Percentiles rank a stretch among this genome's conserved stretches.
These are phyloP conservation scores for Brachymystax lenok DNA, from an alignment of 2,797 vertebrate species.

Conservation along the genomic window DNA sequence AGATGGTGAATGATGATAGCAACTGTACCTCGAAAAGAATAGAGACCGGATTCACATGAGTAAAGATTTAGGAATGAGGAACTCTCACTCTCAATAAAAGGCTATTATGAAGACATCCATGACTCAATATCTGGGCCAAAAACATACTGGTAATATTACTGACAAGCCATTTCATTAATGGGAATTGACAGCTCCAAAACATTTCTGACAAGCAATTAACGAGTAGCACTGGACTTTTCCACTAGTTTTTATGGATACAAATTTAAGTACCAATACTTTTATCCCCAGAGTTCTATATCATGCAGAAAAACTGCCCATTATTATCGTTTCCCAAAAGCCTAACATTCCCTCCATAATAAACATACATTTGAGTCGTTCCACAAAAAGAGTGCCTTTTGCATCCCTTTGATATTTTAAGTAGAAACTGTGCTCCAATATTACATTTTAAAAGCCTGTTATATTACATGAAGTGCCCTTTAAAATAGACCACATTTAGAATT, in stretches of 20 bases:
- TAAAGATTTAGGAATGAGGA: constrained; percentile 23
- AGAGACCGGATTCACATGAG: background rate
- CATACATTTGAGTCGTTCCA: background rate
- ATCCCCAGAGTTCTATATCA: constrained; percentile 33
- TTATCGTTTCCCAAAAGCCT: background rate
- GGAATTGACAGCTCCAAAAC: constrained; percentile 35
- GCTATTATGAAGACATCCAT: constrained; percentile 17
- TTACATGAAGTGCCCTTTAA: no score
- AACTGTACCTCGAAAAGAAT: background rate
- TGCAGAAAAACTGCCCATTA: background rate
- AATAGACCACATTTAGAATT: no score
- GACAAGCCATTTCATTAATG: constrained; percentile 25
- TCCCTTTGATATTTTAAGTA: background rate
- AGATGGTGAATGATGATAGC: constrained; percentile 16
- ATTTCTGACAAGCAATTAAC: constrained; percentile 5
- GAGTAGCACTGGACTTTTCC: background rate
- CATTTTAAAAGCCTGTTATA: no score
- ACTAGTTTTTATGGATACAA: constrained; percentile 15
- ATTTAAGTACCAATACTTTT: constrained; percentile 19
- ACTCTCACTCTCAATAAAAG: constrained; percentile 3
- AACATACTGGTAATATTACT: background rate
- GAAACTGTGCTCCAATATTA: background rate
- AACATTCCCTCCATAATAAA: constrained; percentile 34
- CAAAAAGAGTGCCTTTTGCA: no score
- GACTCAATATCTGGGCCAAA: constrained; percentile 41